A percentile compares a stretch with the other conserved stretches of the same genome.
phyloP scores from a whole-genome alignment of 35 echinoderm and acorn worm genomes.

The Stichopus chloronotus region DNA sequence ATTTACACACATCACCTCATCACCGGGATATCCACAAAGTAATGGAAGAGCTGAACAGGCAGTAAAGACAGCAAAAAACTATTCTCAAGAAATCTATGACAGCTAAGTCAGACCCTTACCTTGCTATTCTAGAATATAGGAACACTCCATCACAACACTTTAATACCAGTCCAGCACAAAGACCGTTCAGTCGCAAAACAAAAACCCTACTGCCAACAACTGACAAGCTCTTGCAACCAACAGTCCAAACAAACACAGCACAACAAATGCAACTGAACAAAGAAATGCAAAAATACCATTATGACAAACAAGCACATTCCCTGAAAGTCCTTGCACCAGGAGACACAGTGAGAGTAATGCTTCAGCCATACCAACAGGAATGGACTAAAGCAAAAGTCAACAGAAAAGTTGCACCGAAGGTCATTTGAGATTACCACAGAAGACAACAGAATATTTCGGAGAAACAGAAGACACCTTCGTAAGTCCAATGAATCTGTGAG shows the following conservation, averaged over 20 bases:
- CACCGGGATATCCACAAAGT: slow-evolving; percentile 59
- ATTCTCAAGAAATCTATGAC: slow-evolving; percentile 58
- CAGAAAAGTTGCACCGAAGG: not conserved
- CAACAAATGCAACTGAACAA: slow-evolving; percentile 7
- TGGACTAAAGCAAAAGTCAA: slow-evolving; percentile 58
- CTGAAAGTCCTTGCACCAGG: slow-evolving; percentile 30
- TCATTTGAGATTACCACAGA: slow-evolving; percentile 46
- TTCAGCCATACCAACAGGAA: not conserved
- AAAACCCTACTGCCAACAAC: slow-evolving; percentile 62
- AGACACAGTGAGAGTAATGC: slow-evolving; percentile 37
- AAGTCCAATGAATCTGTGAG: slow-evolving; percentile 44
- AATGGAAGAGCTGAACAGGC: slow-evolving; percentile 77
- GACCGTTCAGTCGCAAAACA: slow-evolving; percentile 62
- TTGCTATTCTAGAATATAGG: slow-evolving; percentile 39
- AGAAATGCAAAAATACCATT: not conserved
- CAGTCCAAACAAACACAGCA: slow-evolving; percentile 35
- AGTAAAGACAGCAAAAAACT: slow-evolving; percentile 70
- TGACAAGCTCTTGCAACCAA: slow-evolving; percentile 57
- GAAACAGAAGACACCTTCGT: slow-evolving; percentile 63
- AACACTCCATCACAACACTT: slow-evolving; percentile 41
- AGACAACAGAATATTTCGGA: slow-evolving; percentile 8
- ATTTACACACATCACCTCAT: slow-evolving; percentile 64
- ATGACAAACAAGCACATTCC: slow-evolving; percentile 28
- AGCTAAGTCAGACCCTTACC: slow-evolving; percentile 4
- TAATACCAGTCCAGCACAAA: slow-evolving; percentile 65